phyloP scores from a whole-genome alignment of 2,113 vertebrate genomes.

The Anser brachyrhynchus region DNA sequence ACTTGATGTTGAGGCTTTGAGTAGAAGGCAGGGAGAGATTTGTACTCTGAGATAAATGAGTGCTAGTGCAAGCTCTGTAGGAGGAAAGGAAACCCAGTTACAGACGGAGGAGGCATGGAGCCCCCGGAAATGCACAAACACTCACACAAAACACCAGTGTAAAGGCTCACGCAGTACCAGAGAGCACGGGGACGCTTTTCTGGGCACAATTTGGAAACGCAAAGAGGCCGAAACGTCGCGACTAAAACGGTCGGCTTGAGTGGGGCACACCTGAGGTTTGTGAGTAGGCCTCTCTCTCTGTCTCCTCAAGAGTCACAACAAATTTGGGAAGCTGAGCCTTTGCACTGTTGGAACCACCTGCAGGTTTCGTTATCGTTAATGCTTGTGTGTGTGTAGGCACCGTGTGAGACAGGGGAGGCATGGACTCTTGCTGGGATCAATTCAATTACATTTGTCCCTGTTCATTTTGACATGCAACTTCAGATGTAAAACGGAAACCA shows the following conservation, averaged over 20 bases:
- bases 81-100: constrained; percentile 98
- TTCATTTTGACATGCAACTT: background rate
- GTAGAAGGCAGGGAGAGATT: constrained; percentile 99
- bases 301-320: background rate
- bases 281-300: background rate
- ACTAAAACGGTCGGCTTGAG: background rate
- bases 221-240: background rate
- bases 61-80: constrained; percentile 99
- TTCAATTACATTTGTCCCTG: background rate
- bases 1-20: constrained; percentile 99
- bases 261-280: background rate
- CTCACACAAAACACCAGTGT: constrained; percentile 74
- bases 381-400: background rate
- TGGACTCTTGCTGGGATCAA: background rate
- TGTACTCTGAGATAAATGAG: constrained; percentile 99
- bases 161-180: constrained; percentile 48
- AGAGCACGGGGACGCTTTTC: background rate
- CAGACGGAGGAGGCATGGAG: constrained; percentile 86
- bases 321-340: constrained; percentile 23
- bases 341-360: constrained; percentile 22
- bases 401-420: background rate
- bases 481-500: background rate
- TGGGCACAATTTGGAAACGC: background rate
- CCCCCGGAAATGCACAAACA: constrained; percentile 81
- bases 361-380: background rate